A percentile compares a stretch with the other conserved stretches of the same genome.
These are phyloP conservation scores for Episyrphus balteatus DNA, from an alignment of 1,140 invertebrate species.

Conservation along the genomic window DNA sequence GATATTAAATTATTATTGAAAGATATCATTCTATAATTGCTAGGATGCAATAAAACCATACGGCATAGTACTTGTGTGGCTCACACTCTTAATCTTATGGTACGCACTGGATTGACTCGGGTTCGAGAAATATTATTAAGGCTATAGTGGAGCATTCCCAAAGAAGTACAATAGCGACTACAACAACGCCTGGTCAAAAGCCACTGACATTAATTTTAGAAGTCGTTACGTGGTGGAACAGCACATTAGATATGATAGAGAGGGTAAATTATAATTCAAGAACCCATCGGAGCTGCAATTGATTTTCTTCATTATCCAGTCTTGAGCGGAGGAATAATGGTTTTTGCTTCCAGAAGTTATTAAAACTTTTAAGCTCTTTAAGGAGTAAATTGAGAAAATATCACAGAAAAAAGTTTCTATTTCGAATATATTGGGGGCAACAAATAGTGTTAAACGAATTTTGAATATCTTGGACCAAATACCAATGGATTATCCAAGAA, in stretches of 20 bases:
- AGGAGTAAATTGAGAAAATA: constrained; percentile 7
- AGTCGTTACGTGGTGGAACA: not conserved
- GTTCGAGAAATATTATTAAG: too few relatives aligned
- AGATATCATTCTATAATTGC: too few relatives aligned
- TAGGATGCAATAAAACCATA: not conserved
- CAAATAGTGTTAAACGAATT: constrained; percentile 11
- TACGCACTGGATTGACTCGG: too few relatives aligned
- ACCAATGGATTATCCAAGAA: not conserved
- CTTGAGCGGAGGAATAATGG: constrained; percentile 3
- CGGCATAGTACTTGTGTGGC: constrained; percentile 5
- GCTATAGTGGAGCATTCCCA: too few relatives aligned
- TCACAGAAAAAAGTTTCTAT: constrained; percentile 12
- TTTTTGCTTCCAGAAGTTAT: constrained; percentile 8
- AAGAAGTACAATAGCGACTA: not conserved
- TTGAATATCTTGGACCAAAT: not conserved
- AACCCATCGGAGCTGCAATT: not conserved
- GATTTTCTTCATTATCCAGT: not conserved
- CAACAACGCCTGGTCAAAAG: not conserved
- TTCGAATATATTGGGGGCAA: constrained; percentile 10
- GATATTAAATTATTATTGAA: constrained; percentile 4
- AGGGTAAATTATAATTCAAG: not conserved
- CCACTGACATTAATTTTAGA: not conserved
- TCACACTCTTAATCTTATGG: constrained; percentile 11
- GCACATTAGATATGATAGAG: not conserved
- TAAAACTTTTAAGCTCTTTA: constrained; percentile 9